These are phyloP conservation scores for Anguilla megastoma DNA, from an alignment of 2,797 vertebrate genomes.

Conservation along the genomic window DNA sequence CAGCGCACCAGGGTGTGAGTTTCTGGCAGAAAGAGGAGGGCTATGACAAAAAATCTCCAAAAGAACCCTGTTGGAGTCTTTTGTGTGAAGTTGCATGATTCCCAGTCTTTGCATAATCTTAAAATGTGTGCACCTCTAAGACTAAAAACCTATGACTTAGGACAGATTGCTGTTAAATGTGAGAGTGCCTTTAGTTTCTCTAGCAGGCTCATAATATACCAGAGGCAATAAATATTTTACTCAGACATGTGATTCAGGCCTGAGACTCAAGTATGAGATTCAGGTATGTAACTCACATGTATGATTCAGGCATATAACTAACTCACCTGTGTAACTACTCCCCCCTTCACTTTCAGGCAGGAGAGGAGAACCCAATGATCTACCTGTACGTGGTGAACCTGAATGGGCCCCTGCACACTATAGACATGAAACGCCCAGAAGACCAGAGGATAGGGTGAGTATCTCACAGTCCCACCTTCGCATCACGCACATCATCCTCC, in stretches of 20 bases:
- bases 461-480: background rate
- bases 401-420: conserved; percentile 90
- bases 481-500: background rate
- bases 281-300: background rate
- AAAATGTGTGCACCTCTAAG: no score
- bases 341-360: conserved; percentile 71
- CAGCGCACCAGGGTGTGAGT: no score
- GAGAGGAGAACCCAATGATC: conserved; percentile 92
- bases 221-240: background rate
- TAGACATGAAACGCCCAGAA: conserved; percentile 91
- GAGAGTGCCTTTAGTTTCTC: no score
- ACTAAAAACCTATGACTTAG: no score
- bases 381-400: conserved; percentile 91
- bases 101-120: no score
- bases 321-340: background rate
- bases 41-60: no score
- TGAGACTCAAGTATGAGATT: background rate
- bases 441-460: conserved; percentile 89
- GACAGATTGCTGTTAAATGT: no score
- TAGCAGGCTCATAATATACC: no score
- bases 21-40: no score
- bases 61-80: no score
- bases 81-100: no score
- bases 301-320: background rate
- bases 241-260: background rate